These are phyloP conservation scores for Margarornis squamiger DNA, from an alignment of 2,797 vertebrate species.

Conservation along the genomic window DNA sequence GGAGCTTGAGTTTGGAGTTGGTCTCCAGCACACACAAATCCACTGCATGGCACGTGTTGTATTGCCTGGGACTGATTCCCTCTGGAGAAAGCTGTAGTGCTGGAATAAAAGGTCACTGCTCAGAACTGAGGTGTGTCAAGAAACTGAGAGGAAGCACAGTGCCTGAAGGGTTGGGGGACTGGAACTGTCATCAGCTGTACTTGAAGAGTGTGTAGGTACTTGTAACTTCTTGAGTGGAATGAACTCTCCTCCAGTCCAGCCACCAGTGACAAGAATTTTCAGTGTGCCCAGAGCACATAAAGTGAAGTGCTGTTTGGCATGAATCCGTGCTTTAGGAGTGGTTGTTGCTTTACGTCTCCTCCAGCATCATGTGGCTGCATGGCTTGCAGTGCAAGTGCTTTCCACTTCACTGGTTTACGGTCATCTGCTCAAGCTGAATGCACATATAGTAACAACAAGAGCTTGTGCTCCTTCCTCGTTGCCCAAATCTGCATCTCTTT, in stretches of 20 bases:
- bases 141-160: not conserved
- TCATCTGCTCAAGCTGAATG: not conserved
- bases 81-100: not conserved
- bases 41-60: not conserved
- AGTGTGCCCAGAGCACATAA: not conserved
- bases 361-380: not conserved
- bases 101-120: not conserved
- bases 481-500: not conserved
- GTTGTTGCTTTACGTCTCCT: not conserved
- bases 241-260: not conserved
- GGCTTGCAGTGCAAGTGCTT: not conserved
- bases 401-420: not conserved
- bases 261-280: rapidly evolving
- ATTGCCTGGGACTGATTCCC: not conserved
- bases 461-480: not conserved
- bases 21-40: not conserved
- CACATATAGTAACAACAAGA: not conserved
- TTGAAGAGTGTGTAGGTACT: not conserved
- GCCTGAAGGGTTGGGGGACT: not conserved
- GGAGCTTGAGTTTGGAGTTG: not conserved
- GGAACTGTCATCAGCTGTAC: not conserved
- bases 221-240: not conserved
- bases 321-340: not conserved
- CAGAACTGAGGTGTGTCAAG: not conserved
- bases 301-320: not conserved